Conservation (phyloP, 2,113 vertebrate species). For the Bolborhynchus lineola region DNA sequence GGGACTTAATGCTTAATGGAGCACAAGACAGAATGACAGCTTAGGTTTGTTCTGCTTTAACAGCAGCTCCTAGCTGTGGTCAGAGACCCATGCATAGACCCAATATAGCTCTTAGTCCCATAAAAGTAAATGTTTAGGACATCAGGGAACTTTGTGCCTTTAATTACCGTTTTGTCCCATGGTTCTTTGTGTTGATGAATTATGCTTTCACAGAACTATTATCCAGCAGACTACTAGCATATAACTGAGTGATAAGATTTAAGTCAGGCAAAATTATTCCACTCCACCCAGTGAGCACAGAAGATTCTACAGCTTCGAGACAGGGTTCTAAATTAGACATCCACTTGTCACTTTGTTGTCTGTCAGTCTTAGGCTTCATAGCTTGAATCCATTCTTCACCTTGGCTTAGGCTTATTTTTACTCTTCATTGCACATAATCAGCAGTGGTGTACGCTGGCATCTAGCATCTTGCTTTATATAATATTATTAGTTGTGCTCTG, state of each 20-base stretch:
- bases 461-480: background rate
- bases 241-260: background rate
- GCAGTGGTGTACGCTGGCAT: background rate
- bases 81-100: background rate
- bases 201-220: background rate
- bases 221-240: background rate
- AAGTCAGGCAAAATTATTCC: constrained; percentile 24
- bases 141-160: background rate
- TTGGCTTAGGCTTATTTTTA: background rate
- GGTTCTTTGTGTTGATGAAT: background rate
- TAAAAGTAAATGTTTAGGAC: background rate
- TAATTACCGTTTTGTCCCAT: background rate
- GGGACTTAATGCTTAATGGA: background rate
- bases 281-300: constrained; percentile 10
- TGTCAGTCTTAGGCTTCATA: background rate
- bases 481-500: background rate
- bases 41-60: background rate
- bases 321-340: constrained; percentile 6
- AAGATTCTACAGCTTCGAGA: constrained; percentile 4
- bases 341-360: constrained; percentile 30
- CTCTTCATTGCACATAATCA: background rate
- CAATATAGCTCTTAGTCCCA: background rate
- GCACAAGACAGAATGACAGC: background rate
- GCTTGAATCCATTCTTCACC: background rate
- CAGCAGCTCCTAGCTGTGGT: background rate